Evolutionary conservation across 2,888 invertebrate species (phyloP).

Genomic region (Calliphora vomitoria): DNA sequence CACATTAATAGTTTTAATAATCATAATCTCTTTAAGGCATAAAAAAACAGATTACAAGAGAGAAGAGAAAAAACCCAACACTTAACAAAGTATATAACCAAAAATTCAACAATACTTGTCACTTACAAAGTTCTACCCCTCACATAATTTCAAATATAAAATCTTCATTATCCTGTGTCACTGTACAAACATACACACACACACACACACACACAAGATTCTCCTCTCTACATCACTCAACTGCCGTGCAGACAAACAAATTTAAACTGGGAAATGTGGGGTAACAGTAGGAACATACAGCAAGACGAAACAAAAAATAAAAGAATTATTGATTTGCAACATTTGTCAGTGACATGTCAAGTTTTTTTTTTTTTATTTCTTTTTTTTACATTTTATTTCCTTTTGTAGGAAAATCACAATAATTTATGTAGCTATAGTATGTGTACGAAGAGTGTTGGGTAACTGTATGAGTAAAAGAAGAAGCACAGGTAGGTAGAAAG

Average conservation of each 20-base stretch:
- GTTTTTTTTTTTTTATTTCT: constrained; percentile 47
- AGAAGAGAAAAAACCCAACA: background rate
- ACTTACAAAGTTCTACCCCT: constrained; percentile 18
- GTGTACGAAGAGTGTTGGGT: constrained; percentile 59
- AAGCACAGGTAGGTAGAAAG: constrained; percentile 45
- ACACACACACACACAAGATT: background rate
- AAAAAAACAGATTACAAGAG: constrained; percentile 45
- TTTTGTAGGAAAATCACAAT: constrained; percentile 45
- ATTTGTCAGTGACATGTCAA: constrained; percentile 73
- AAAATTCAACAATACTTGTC: constrained; percentile 44
- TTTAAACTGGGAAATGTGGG: background rate
- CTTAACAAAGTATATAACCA: constrained; percentile 3
- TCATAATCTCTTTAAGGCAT: constrained; percentile 39
- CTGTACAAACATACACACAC: background rate
- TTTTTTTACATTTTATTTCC: constrained; percentile 31
- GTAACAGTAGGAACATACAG: too few relatives aligned
- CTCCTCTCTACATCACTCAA: background rate
- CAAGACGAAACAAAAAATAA: background rate
- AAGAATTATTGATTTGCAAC: constrained; percentile 73
- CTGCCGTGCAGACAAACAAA: background rate
- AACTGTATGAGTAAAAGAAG: background rate
- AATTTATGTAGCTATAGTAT: constrained; percentile 58
- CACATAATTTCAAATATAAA: constrained; percentile 41
- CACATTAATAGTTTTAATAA: constrained; percentile 18
- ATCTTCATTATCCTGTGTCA: constrained; percentile 40